Base-by-base conservation (phyloP, 2,113 vertebrate genomes). In the Condylura cristata region DNA sequence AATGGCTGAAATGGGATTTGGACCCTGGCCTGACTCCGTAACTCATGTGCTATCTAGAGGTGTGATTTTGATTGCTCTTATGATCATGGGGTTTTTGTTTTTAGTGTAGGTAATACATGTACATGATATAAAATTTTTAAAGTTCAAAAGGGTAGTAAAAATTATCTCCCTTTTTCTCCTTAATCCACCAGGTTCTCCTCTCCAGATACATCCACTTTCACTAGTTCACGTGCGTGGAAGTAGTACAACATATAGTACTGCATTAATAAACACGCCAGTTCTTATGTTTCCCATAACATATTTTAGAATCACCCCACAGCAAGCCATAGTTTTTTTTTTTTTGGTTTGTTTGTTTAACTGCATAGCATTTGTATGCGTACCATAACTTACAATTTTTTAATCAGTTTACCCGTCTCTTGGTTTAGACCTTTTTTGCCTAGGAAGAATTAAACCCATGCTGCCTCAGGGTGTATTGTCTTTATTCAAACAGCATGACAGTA, bases 361-460 rank as follows among this genome's bases (percentile, higher is more conserved):
- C 41, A 60, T 20, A 60, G 44, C 41, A 87, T 48, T 90, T 68
- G 30, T 30, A 61, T 78, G 53, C 24, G 9, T 3, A 65, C 14
- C 34, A 53, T 30, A 76, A 91, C 60, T 87, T 94, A 58, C 11
- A 56, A 71, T 39, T 82, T 90, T 63, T 82, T 95, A 83, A 66
- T 63, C 61, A 87, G 32, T 63, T 26, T 8, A 81, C 32, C 34
- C 32, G 18, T 85, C 26, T 70, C 28, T 72, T 66, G 39, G 66
- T 68, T 91, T 83, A 65, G 28, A 24, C 32, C 41, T 56, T 71
- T 58, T 12, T 37, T 66, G 39, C 60, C 11, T 82, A 53, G 26
- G 87, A 83, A 91, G 56, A 79, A 72, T 14, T 63, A 82, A 78
- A 37, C 44, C 70, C 53, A 78, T 70, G 44, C 34, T 63, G 68